These are phyloP conservation scores for Microctonus brassicae DNA, from an alignment of 2,888 invertebrate species.

Conservation along the genomic window DNA sequence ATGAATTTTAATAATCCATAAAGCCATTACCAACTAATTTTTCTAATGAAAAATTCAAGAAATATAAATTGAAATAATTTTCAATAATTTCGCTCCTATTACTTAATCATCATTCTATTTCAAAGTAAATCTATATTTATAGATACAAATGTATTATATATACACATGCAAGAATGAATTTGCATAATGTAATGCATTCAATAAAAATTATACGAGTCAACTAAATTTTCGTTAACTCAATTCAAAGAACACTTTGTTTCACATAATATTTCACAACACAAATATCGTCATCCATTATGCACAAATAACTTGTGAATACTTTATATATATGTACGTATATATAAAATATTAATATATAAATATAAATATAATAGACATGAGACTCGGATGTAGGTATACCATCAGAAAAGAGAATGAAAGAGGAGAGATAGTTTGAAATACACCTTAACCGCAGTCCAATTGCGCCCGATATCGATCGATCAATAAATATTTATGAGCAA, in stretches of 20 bases:
- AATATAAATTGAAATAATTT: not conserved
- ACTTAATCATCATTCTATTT: not conserved
- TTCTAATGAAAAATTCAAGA: not conserved
- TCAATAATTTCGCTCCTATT: not conserved
- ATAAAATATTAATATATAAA: not conserved
- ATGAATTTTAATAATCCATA: not conserved
- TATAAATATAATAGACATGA: not conserved
- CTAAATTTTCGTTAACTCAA: not conserved
- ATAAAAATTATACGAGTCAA: not conserved
- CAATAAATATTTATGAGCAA: constrained; percentile 63
- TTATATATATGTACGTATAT: too few relatives aligned
- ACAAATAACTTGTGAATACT: too few relatives aligned
- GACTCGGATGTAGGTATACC: not conserved
- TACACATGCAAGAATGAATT: not conserved
- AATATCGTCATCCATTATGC: constrained; percentile 22
- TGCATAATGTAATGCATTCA: not conserved
- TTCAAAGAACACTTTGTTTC: constrained; percentile 2
- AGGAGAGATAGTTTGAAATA: not conserved
- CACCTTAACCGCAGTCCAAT: constrained; percentile 46
- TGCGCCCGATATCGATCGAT: constrained; percentile 56
- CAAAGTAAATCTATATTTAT: too few relatives aligned
- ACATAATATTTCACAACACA: constrained; percentile 21
- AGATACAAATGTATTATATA: not conserved
- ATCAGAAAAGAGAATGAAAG: not conserved
- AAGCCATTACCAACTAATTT: not conserved